phyloP scores from a whole-genome alignment of 2,797 vertebrate species.

The Girardinus metallicus region DNA sequence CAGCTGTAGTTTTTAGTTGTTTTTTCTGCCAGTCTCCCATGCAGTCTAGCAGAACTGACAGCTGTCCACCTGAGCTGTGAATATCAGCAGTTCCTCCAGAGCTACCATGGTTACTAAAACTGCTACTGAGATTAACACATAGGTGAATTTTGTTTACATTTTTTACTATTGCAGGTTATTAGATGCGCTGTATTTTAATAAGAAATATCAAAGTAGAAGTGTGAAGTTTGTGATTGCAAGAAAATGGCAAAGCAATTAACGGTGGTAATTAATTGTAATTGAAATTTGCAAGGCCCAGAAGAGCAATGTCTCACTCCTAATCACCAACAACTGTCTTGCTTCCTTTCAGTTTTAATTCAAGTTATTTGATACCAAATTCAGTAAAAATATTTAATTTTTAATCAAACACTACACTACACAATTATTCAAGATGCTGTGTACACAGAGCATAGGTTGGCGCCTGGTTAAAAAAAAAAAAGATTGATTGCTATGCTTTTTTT shows the following conservation, averaged over 20 bases:
- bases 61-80: background rate
- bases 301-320: background rate
- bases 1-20: background rate
- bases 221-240: background rate
- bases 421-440: too few relatives aligned
- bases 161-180: background rate
- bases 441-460: too few relatives aligned
- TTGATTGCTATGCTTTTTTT: too few relatives aligned
- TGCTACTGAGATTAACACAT: background rate
- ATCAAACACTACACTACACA: too few relatives aligned
- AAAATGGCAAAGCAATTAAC: background rate
- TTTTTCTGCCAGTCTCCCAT: background rate
- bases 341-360: background rate
- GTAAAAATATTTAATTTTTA: background rate
- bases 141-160: background rate
- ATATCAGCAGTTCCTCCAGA: background rate
- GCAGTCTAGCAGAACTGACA: background rate
- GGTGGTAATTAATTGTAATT: background rate
- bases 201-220: background rate
- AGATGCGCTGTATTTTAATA: background rate
- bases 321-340: background rate
- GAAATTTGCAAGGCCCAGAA: background rate
- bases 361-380: background rate
- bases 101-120: background rate
- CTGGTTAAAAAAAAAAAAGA: too few relatives aligned